Evolutionary conservation across 2,888 invertebrate species (phyloP), one percentile per base, ranked within the genome.

Genomic region (Phyto melanocephala): DNA sequence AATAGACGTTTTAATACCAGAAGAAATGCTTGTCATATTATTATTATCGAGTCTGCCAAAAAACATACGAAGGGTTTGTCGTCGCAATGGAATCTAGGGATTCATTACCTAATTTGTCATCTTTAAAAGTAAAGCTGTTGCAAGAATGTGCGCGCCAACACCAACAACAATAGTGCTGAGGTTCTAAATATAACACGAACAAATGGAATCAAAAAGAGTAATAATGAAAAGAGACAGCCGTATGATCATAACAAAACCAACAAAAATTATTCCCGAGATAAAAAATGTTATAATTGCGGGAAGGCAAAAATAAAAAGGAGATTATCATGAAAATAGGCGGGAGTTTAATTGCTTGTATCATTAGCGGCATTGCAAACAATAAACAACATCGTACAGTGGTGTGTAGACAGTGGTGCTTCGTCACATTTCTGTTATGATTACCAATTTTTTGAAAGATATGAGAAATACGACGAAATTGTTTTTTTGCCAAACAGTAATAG

Each of bases 71-170:
- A 22, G 84, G 71, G 13, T 84, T 85, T 22, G 81, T 85, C 1
- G 50, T 84, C 3, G 84, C 83, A n/a, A 83, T 85, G 3, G 84
- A 85, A 20, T 52, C 80, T 3, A 79, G 85, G 45, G 82, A 82
- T 42, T 17, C 37, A 1, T 65, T 81, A 10, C 74, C 78, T 37
- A 42, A 17, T 1, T 10, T 78, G 1, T 15, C 24, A 17, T 17
- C 60, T 0, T 37, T 82, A 50, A 82, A 82, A 17, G 15, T 70
- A 13, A 82, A 78, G 17, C 22, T 82, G 1, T 11, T 62, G 1
- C 71, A 82, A 58, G 78, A 79, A 17, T 56, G 63, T 35, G 70
- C 62, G 17, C 22, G 74, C 11, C 42, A 68, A 28, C 70, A 56
- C 37, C 22, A 65, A 50, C 3, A 42, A 4, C 35, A 56, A 20